Evolutionary conservation across 2,113 vertebrate genomes (phyloP).

Genomic region (Nanorana parkeri): DNA sequence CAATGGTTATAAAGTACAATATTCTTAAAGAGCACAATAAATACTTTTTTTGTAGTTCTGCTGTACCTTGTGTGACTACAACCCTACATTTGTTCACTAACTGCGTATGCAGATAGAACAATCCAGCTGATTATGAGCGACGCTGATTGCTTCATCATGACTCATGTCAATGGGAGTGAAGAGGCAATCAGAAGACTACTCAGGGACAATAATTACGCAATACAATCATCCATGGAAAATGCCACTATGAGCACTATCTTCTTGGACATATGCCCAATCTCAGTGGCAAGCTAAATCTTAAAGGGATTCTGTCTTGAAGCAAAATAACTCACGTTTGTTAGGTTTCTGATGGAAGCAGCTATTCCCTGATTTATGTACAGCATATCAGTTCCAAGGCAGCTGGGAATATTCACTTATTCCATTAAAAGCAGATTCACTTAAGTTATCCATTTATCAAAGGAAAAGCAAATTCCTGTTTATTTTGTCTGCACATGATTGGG

Average conservation of each 20-base stretch:
- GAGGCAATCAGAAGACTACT: constrained; percentile 44
- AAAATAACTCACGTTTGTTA: no score
- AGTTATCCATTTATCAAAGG: no score
- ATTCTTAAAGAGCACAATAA: constrained; percentile 1
- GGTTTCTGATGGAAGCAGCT: no score
- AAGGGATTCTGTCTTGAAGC: no score
- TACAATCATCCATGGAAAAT: constrained; percentile 21
- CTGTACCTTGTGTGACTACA: not conserved
- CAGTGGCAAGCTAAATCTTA: not conserved
- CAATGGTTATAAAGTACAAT: not conserved
- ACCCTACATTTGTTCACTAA: constrained; percentile 3
- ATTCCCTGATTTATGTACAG: no score
- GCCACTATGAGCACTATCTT: constrained; percentile 3
- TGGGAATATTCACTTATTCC: no score
- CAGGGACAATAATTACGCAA: constrained; percentile 38
- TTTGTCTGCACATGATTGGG: no score
- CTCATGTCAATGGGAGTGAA: constrained; percentile 26
- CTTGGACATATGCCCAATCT: not conserved
- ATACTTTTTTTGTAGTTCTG: not conserved
- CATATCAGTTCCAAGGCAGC: no score
- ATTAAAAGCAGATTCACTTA: no score
- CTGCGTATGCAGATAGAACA: constrained; percentile 46
- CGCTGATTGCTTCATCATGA: constrained; percentile 50
- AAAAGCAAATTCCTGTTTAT: no score
- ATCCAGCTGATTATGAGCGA: constrained; percentile 29